Evolutionary conservation across 2,888 invertebrate species (phyloP).

Genomic region (Ethmia dodecea): DNA sequence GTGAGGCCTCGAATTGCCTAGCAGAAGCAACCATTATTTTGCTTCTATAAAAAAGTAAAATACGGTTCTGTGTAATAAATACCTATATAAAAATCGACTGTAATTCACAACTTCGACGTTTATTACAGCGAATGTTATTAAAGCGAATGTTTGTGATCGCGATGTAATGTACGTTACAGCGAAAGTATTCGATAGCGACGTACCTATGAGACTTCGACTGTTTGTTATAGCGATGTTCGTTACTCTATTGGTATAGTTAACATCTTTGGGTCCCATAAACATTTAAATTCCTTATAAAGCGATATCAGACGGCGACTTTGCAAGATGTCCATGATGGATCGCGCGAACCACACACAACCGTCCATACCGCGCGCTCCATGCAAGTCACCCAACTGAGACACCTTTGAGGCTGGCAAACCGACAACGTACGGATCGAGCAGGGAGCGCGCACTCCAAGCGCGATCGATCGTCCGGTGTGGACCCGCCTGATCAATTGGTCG

Average conservation of each 20-base stretch:
- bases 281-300: constrained; percentile 20
- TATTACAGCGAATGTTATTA: no score
- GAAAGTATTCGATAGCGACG: no score
- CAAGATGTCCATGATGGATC: constrained; percentile 11
- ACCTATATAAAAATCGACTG: constrained; percentile 12
- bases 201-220: no score
- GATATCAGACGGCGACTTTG: constrained; percentile 9
- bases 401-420: constrained; percentile 20
- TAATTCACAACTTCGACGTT: constrained; percentile 17
- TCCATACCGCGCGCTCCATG: constrained; percentile 17
- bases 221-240: no score
- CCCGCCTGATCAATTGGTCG: no score
- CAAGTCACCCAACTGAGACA: constrained; percentile 16
- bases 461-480: constrained; percentile 13
- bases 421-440: constrained; percentile 19
- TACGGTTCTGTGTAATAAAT: constrained; percentile 16
- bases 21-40: neutral
- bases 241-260: constrained; percentile 22
- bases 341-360: constrained; percentile 12
- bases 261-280: constrained; percentile 26
- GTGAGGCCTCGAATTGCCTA: constrained; percentile 12
- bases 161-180: no score
- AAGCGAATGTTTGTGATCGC: no score
- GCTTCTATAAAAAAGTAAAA: constrained; percentile 13
- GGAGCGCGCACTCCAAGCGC: constrained; percentile 18